A percentile compares a stretch with the other conserved stretches of the same genome.
Conservation (phyloP, 2,888 invertebrate species). For the Pardosa pseudoannulata region DNA sequence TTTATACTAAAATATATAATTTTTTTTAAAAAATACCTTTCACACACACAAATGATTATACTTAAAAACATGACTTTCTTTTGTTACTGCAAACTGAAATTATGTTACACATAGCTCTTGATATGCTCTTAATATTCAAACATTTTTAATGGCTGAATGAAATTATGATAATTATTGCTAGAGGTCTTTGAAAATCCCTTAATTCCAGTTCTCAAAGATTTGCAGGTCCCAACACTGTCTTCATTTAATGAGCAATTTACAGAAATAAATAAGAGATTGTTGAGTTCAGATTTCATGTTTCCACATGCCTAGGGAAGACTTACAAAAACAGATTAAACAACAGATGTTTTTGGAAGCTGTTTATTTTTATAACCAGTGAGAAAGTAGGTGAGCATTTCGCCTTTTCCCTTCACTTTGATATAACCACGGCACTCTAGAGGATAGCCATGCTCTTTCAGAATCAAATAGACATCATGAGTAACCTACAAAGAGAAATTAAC, state of each 20-base stretch:
- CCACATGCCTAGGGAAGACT: slow-evolving; percentile 65
- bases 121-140: no score
- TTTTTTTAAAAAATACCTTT: no score
- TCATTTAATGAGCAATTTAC: slow-evolving; percentile 26
- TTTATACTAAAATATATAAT: no score
- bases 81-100: no score
- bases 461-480: slow-evolving; percentile 91
- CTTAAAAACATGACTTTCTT: no score
- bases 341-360: slow-evolving; percentile 58
- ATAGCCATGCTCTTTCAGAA: slow-evolving; percentile 87
- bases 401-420: slow-evolving; percentile 94
- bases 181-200: background rate
- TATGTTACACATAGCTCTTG: no score
- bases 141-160: no score
- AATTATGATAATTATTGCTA: no score
- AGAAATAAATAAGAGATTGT: slow-evolving; percentile 28
- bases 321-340: slow-evolving; percentile 27
- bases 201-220: background rate
- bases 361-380: slow-evolving; percentile 80
- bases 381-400: slow-evolving; percentile 94
- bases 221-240: slow-evolving; percentile 14
- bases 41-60: no score
- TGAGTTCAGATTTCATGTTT: slow-evolving; percentile 33
- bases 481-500: slow-evolving; percentile 82
- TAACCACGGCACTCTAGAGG: slow-evolving; percentile 89